These are phyloP conservation scores for Merops nubicus DNA, from an alignment of 2,113 vertebrate species.

Conservation along the genomic window DNA sequence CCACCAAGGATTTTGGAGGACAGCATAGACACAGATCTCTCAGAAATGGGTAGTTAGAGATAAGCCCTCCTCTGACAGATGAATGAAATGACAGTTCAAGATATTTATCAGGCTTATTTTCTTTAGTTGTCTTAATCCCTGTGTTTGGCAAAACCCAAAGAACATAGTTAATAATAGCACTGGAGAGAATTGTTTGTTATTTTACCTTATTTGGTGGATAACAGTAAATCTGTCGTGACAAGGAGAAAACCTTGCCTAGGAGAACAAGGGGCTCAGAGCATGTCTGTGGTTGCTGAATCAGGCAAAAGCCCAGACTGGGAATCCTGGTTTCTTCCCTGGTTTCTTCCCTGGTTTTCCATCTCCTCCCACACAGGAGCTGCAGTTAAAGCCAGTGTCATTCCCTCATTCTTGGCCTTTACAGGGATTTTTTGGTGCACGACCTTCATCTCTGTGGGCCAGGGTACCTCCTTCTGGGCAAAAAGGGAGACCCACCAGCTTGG, in stretches of 20 bases:
- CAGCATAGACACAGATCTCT: not conserved
- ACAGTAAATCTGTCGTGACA: not conserved
- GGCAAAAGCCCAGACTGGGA: not conserved
- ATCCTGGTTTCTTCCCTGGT: not conserved
- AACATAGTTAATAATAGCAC: not conserved
- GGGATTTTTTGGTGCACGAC: not conserved
- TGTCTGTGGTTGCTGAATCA: not conserved
- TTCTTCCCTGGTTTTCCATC: not conserved
- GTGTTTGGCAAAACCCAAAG: not conserved
- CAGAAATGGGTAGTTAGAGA: not conserved
- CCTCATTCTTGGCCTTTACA: not conserved
- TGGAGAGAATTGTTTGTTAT: not conserved
- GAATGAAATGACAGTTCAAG: not conserved
- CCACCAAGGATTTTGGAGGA: not conserved
- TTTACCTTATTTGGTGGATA: not conserved
- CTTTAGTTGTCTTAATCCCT: not conserved
- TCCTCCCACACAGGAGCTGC: rapidly evolving
- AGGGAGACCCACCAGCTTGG: not conserved
- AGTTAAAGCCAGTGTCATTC: not conserved
- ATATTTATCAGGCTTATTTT: not conserved
- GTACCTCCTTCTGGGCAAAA: not conserved
- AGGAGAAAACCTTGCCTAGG: not conserved
- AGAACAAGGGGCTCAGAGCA: not conserved
- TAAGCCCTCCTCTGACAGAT: not conserved
- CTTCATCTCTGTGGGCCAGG: not conserved